phyloP scores from a whole-genome alignment of 2,888 invertebrate genomes.

The Oscheius sp. region DNA sequence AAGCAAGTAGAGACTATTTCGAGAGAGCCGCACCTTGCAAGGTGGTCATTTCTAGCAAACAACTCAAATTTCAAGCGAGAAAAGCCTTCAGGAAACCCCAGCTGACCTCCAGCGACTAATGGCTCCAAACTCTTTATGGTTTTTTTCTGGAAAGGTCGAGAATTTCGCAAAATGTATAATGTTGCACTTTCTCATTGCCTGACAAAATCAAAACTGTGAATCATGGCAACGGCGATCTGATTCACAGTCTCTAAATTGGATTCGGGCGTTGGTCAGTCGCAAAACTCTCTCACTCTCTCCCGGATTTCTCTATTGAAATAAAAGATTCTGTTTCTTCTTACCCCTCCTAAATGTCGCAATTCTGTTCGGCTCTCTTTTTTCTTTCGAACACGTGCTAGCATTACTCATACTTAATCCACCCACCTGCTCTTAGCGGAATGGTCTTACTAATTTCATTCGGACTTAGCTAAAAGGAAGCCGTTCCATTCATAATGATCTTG shows the following conservation, averaged over 20 bases:
- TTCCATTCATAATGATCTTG: too few species aligned
- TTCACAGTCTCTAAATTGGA: not conserved
- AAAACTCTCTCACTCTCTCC: too few species aligned
- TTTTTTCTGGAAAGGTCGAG: not conserved
- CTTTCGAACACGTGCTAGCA: too few species aligned
- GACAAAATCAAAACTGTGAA: not conserved
- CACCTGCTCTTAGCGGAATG: too few species aligned
- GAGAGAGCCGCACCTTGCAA: conserved; percentile 17
- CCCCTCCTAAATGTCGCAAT: too few species aligned
- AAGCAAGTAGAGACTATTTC: not conserved
- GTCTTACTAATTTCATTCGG: too few species aligned
- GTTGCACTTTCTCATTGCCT: not conserved
- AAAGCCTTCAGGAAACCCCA: too few species aligned
- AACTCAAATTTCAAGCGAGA: conserved; percentile 25
- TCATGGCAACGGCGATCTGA: not conserved
- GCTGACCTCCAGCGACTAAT: conserved; percentile 1
- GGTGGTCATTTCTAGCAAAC: conserved; percentile 20
- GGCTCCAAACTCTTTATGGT: not conserved
- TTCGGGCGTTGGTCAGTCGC: not conserved
- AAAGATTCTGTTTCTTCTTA: too few species aligned
- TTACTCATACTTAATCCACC: too few species aligned
- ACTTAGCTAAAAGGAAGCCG: too few species aligned
- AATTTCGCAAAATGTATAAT: not conserved
- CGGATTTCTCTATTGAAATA: too few species aligned
- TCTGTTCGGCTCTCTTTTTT: too few species aligned